A percentile compares a stretch with the other conserved stretches of the same genome.
phyloP scores from a whole-genome alignment of 53 echinoderm and acorn worm genomes.

The Actinopyga echinites region DNA sequence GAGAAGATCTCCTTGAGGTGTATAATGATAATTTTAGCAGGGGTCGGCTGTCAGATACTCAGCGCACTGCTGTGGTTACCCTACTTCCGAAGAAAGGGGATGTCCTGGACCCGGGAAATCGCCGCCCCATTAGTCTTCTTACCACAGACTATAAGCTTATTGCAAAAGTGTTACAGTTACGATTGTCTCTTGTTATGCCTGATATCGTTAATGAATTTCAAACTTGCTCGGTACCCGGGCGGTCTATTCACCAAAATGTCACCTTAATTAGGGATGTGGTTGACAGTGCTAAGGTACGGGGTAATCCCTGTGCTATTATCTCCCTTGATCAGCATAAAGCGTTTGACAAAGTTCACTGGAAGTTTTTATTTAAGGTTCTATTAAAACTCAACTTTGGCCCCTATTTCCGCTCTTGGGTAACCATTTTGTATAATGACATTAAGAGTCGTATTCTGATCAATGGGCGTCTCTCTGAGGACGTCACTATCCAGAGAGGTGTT shows the following conservation, averaged over 20 bases:
- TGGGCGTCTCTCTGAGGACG: conserved; percentile 10
- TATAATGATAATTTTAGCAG: not conserved
- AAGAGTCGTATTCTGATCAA: conserved; percentile 18
- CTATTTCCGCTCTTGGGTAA: conserved; percentile 23
- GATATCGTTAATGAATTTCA: conserved; percentile 41
- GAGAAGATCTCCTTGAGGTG: not conserved
- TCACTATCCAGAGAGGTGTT: conserved; percentile 12
- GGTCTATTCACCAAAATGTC: conserved; percentile 58
- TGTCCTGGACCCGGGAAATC: not conserved
- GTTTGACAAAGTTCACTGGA: conserved; percentile 54
- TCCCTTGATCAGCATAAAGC: conserved; percentile 56
- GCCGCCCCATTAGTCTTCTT: conserved; percentile 47
- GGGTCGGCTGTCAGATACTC: not conserved
- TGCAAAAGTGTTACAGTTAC: not conserved
- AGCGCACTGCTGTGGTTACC: not conserved
- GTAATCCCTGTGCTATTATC: conserved; percentile 40
- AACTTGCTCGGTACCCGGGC: conserved; percentile 56
- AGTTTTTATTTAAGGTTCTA: conserved; percentile 34
- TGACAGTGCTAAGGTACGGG: conserved; percentile 3
- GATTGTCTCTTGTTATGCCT: conserved; percentile 28
- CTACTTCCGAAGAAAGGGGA: conserved; percentile 56
- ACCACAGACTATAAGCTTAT: not conserved
- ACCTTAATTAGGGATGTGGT: conserved; percentile 53
- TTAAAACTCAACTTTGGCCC: conserved; percentile 15
- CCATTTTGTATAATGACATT: conserved; percentile 43